phyloP scores from a whole-genome alignment of 2,797 vertebrate genomes.

The Hydrolagus colliei region DNA sequence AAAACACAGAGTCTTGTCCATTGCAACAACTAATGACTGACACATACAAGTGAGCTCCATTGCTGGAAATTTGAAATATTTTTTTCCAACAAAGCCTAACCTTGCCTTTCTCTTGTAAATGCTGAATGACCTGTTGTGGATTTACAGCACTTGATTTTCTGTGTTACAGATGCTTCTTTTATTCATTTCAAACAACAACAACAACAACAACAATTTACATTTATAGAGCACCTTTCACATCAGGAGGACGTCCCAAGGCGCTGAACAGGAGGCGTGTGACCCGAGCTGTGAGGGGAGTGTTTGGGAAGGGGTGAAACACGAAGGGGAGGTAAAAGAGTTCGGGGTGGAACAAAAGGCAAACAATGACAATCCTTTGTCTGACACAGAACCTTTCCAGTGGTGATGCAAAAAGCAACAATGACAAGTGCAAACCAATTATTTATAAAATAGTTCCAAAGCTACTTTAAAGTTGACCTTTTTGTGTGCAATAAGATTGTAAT shows the following conservation, averaged over 20 bases:
- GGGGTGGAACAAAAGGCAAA: too few relatives aligned
- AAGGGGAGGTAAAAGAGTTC: too few relatives aligned
- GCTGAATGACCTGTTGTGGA: too few relatives aligned
- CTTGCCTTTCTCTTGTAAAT: too few relatives aligned
- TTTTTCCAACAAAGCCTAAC: too few relatives aligned
- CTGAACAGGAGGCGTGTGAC: too few relatives aligned
- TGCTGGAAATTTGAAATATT: too few relatives aligned
- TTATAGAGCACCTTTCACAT: too few relatives aligned
- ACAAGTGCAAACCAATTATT: conserved; percentile 5
- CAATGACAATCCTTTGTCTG: background rate
- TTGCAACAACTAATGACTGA: background rate
- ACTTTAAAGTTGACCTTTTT: background rate
- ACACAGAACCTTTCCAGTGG: background rate
- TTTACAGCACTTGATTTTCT: too few relatives aligned
- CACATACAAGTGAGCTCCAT: background rate
- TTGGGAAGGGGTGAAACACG: too few relatives aligned
- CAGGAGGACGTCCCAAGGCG: too few relatives aligned
- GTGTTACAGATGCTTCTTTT: background rate
- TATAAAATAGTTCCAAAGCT: background rate
- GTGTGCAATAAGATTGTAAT: background rate
- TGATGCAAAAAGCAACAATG: background rate
- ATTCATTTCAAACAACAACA: conserved; percentile 20
- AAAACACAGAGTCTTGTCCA: background rate
- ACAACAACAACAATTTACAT: conserved; percentile 22
- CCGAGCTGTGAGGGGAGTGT: too few relatives aligned